Evolutionary conservation across 2,797 vertebrate species (phyloP), one percentile per base, ranked within the genome.

Genomic region (Capromys pilorides): DNA sequence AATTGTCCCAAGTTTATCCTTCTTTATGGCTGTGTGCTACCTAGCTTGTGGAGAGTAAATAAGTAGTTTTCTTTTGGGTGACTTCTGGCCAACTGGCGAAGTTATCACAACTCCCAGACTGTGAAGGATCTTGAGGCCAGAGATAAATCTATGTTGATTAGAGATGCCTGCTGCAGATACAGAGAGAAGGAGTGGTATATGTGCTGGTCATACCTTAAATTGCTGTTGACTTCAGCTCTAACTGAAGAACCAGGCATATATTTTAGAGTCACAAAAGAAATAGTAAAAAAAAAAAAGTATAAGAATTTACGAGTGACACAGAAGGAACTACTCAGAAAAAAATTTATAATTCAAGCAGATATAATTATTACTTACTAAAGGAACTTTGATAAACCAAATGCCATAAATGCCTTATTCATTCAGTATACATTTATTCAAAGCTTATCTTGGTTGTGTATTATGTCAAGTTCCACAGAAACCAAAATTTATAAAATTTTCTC

Each of bases 261-360:
- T 90, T 92, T 90, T 45, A 84, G n/a, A 78, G 49, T 0, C 22
- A 19, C 24, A 36, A 73, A 87, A 88, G 73, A 93, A 88, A 75
- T 12, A 59, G 10, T 67, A 49, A 24, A 82, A 94, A 39, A 49
- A 24, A 82, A 94, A 39, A 78, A 26, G 26, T n/a, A 0, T 83
- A 89, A 80, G 33, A 19, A 86, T 54, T 86, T 64, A 31, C 2
- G 13, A 84, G 57, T 86, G 24, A 85, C 22, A 26, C 3, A 31
- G 24, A 83, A 75, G n/a, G 21, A 91, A 62, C 31, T 26, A 28
- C 33, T 59, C 18, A 61, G 87, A 90, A 71, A 22, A 59, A 21
- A 90, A 82, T 81, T 73, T 67, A 93, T 75, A 59, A 86, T 85
- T 86, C 61, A 93, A 91, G 57, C 26, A 92, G 67, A 90, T 91